A percentile compares a stretch with the other conserved stretches of the same genome.
phyloP scores from a whole-genome alignment of 2,888 invertebrate species.

The Tachina grossa region DNA sequence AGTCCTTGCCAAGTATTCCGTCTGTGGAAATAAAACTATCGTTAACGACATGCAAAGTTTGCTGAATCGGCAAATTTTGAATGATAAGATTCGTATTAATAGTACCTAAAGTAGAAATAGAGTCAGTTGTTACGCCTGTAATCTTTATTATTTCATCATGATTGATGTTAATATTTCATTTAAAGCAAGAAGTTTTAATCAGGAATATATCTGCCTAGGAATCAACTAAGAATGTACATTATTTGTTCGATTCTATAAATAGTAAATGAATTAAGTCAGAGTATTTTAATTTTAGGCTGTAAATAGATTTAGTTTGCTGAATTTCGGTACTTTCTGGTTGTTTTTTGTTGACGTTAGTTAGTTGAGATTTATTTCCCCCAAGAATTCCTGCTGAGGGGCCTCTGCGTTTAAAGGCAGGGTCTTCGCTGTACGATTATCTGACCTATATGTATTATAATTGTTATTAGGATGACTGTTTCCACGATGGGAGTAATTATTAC shows the following conservation, averaged over 20 bases:
- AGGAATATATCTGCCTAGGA: background rate
- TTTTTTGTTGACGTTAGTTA: background rate
- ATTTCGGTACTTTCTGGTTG: background rate
- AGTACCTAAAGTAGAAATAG: conserved; percentile 23
- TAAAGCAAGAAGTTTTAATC: conserved; percentile 25
- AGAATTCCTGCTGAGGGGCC: no score
- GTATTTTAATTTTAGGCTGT: conserved; percentile 23
- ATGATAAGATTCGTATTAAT: conserved; percentile 11
- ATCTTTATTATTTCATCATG: background rate
- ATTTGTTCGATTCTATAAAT: conserved; percentile 2
- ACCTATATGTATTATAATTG: background rate
- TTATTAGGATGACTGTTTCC: background rate
- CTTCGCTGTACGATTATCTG: conserved; percentile 25
- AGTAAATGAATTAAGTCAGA: conserved; percentile 34
- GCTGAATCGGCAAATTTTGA: conserved; percentile 18
- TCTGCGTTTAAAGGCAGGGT: conserved; percentile 19
- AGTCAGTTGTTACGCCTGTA: conserved; percentile 5
- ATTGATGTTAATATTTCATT: background rate
- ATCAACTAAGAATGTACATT: background rate
- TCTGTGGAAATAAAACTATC: conserved; percentile 51
- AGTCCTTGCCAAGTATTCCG: conserved; percentile 55
- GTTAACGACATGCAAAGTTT: conserved; percentile 41
- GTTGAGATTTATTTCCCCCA: no score
- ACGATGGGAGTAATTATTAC: conserved; percentile 37
- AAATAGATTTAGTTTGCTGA: conserved; percentile 3